These are phyloP conservation scores for Lepeophtheirus salmonis DNA, from an alignment of 1,140 invertebrate species.

Conservation along the genomic window DNA sequence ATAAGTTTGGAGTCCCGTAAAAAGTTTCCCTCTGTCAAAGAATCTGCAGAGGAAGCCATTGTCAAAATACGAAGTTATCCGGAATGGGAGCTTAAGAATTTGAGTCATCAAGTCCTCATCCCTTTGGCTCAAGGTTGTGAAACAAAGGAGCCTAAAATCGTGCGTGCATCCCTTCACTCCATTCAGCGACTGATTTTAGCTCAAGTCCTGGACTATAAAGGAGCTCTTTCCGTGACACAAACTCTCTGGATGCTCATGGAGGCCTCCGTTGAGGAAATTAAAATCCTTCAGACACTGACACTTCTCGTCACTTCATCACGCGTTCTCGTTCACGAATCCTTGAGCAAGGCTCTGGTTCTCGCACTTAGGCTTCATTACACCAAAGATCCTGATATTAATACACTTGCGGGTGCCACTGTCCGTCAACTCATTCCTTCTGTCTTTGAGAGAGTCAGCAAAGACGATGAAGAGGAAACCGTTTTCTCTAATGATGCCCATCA, in stretches of 20 bases:
- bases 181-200: constrained; percentile 51
- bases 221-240: constrained; percentile 74
- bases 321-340: constrained; percentile 72
- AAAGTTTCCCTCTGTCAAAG: neutral
- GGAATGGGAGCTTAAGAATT: neutral
- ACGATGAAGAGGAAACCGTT: constrained; percentile 32
- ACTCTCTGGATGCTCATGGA: constrained; percentile 85
- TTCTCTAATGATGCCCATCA: constrained; percentile 25
- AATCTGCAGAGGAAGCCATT: constrained; percentile 6
- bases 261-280: constrained; percentile 75
- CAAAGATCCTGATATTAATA: constrained; percentile 79
- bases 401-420: constrained; percentile 89
- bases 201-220: constrained; percentile 65
- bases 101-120: constrained; percentile 56
- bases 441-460: constrained; percentile 73
- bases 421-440: constrained; percentile 86
- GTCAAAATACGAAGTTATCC: constrained; percentile 1
- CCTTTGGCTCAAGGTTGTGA: constrained; percentile 95
- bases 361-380: constrained; percentile 60
- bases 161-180: constrained; percentile 73
- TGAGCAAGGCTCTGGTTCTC: constrained; percentile 42
- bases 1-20: neutral
- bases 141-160: constrained; percentile 88
- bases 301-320: constrained; percentile 79
- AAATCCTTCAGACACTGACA: constrained; percentile 87